These are phyloP conservation scores for Anoplophora glabripennis DNA, from an alignment of 1,140 invertebrate species.

Conservation along the genomic window DNA sequence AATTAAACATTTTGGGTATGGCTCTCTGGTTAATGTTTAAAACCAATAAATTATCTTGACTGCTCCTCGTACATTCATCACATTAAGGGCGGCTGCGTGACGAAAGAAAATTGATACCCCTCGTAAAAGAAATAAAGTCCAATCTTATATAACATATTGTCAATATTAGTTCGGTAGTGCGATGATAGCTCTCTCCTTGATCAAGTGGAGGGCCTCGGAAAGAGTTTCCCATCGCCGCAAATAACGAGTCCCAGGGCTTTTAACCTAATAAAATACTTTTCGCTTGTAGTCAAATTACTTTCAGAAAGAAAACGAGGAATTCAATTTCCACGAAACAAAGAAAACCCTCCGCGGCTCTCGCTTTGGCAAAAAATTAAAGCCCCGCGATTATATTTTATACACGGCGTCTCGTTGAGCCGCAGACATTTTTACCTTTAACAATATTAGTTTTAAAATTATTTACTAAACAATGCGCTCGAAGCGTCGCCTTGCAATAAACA, in stretches of 20 bases:
- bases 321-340: slow-evolving; percentile 25
- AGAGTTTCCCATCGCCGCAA: slow-evolving; percentile 12
- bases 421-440: no score
- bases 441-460: no score
- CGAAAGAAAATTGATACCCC: no score
- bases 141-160: no score
- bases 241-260: slow-evolving; percentile 21
- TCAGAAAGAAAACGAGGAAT: slow-evolving; percentile 21
- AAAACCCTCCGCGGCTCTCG: not conserved
- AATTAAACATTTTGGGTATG: no score
- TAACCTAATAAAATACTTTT: slow-evolving; percentile 27
- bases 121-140: no score
- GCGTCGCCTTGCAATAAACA: no score
- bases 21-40: no score
- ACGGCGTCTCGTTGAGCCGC: not conserved
- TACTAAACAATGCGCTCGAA: no score
- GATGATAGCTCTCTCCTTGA: slow-evolving; percentile 12
- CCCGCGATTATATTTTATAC: slow-evolving; percentile 4
- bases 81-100: no score
- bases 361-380: slow-evolving; percentile 4
- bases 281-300: slow-evolving; percentile 27
- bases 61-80: no score
- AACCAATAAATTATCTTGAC: no score
- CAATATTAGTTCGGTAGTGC: slow-evolving; percentile 13
- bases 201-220: slow-evolving; percentile 16